Conservation (phyloP, 2,113 vertebrate species). For the Anolis sagrei region DNA sequence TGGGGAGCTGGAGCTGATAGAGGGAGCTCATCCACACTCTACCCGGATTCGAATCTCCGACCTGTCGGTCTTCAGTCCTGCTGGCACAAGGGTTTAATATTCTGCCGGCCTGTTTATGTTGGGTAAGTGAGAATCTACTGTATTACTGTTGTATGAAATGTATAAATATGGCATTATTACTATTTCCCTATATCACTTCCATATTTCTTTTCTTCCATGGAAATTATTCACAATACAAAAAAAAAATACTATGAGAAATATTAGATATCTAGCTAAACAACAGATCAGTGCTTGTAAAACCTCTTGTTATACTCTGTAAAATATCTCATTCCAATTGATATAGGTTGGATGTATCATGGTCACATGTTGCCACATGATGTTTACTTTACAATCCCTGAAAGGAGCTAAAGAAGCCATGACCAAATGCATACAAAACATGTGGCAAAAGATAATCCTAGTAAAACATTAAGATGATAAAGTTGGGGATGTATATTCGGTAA, state of each 20-base stretch:
- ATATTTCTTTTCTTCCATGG: background rate
- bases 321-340: background rate
- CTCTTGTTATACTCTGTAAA: background rate
- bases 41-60: too few relatives aligned
- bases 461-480: fast-evolving
- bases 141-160: too few relatives aligned
- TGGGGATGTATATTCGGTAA: fast-evolving
- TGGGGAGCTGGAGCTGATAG: too few relatives aligned
- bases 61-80: too few relatives aligned
- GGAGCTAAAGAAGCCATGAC: background rate
- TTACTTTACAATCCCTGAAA: background rate
- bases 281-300: background rate
- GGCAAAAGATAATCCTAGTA: background rate
- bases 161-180: too few relatives aligned
- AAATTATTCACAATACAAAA: background rate
- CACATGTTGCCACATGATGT: background rate
- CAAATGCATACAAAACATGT: background rate
- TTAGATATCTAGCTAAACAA: background rate
- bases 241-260: background rate
- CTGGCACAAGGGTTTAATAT: too few relatives aligned
- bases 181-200: too few relatives aligned
- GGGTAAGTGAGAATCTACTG: too few relatives aligned
- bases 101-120: too few relatives aligned
- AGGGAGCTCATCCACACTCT: too few relatives aligned
- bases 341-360: background rate